Percentiles rank a stretch among this genome's conserved stretches.
Evolutionary conservation across 2,888 invertebrate species (phyloP).

Genomic region (Bellardia bayeri): DNA sequence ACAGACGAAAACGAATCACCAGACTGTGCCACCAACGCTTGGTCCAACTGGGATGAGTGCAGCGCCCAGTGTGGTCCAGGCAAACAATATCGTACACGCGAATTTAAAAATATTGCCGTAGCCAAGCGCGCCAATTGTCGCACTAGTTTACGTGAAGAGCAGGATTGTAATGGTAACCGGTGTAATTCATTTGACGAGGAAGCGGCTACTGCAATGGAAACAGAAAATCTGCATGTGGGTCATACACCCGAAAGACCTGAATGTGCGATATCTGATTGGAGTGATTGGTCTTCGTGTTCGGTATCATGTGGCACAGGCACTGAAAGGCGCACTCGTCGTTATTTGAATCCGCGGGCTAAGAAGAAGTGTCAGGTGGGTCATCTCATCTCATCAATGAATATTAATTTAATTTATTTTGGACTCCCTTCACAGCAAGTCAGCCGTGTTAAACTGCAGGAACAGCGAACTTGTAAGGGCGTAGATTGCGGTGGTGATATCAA

Average conservation of each 20-base stretch:
- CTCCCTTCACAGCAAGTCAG: conserved; percentile 77
- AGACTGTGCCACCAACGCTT: conserved; percentile 82
- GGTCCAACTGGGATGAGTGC: conserved; percentile 86
- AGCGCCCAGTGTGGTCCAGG: conserved; percentile 85
- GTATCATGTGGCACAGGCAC: conserved; percentile 89
- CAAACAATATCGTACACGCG: conserved; percentile 81
- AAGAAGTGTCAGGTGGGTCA: conserved; percentile 87
- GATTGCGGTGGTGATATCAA: conserved; percentile 78
- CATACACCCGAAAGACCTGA: conserved; percentile 84
- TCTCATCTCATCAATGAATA: neutral
- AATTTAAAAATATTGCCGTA: conserved; percentile 81
- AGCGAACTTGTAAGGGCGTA: conserved; percentile 83
- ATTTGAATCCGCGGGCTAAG: conserved; percentile 86
- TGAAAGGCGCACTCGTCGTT: conserved; percentile 89
- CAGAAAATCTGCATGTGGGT: conserved; percentile 64
- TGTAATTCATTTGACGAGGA: conserved; percentile 81
- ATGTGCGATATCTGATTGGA: conserved; percentile 91
- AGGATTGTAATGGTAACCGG: conserved; percentile 84
- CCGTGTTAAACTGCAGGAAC: conserved; percentile 85
- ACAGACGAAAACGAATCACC: conserved; percentile 83
- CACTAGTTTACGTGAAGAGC: conserved; percentile 79
- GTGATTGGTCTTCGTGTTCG: conserved; percentile 91
- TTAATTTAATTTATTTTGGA: neutral
- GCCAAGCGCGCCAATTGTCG: conserved; percentile 81
- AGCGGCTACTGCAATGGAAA: conserved; percentile 66